Base-by-base conservation (phyloP, 2,797 vertebrate species). In the Halcyon leucocephala region DNA sequence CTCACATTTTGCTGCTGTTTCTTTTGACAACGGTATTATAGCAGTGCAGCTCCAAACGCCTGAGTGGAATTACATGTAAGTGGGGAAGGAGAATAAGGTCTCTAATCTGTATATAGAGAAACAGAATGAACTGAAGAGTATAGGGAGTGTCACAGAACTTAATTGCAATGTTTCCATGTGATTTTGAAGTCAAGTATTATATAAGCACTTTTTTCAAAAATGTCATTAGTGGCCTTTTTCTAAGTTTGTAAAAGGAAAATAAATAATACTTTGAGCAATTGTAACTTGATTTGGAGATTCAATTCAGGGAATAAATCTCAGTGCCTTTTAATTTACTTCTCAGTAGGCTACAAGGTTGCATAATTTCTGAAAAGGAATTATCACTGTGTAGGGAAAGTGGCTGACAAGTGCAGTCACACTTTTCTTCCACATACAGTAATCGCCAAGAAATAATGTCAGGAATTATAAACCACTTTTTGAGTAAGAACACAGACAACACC, bases 251-350 rank as follows among this genome's bases (percentile, higher is more conserved):
- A 64, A 77, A 89, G 33, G 24, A 80, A 82, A 95, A 93, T 28
- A 88, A 93, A 65, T 46, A 90, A n/a, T 48, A 65, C 14, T 72
- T 92, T 28, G 24, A 74, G 41, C n/a, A 80, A 76, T 11, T n/a
- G 26, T 16, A 83, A 69, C 31, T 76, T 76, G 49, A 88, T 81
- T 18, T 78, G 74, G 25, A 78, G 17, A 90, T 66, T 90, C 61
- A 69, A 52, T 60, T 70, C 2, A 5, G 84, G 22, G 77, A 82
- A 57, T 83, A 93, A 91, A 80, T 55, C 80, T 83, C 62, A 48
- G 58, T 60, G 58, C n/a, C 82, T 90, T 92, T 79, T 73, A 84
- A 95, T 94, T 91, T 95, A 76, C 66, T 93, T 93, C 85, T 94
- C 91, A 93, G 77, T 90, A 70, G 85, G 65, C 33, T 81, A 54